Percentiles rank a stretch among this genome's conserved stretches.
Evolutionary conservation across 2,113 vertebrate genomes (phyloP).

Genomic region (Diadophis punctatus): DNA sequence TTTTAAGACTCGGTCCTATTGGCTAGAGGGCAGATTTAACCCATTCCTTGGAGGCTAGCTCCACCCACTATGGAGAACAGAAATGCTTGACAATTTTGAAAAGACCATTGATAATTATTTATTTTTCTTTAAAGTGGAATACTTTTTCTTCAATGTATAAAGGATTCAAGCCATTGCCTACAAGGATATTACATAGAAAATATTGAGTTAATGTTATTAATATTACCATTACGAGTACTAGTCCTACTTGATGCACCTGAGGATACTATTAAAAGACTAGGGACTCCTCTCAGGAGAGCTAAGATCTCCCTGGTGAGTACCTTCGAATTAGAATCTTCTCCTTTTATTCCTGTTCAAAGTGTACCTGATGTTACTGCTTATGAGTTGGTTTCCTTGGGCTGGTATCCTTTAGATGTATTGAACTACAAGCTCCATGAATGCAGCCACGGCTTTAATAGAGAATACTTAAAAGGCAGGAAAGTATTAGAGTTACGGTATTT

Average conservation of each 20-base stretch:
- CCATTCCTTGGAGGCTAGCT: too few species aligned
- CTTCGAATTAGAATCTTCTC: not conserved
- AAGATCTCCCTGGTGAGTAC: not conserved
- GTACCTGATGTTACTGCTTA: not conserved
- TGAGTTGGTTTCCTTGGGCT: not conserved
- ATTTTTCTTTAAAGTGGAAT: slow-evolving; percentile 17
- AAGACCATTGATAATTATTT: not conserved
- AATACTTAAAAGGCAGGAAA: not conserved
- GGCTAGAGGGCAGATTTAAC: too few species aligned
- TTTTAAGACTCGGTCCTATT: too few species aligned
- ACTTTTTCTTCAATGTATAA: slow-evolving; percentile 2
- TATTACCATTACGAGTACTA: not conserved
- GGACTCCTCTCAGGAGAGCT: not conserved
- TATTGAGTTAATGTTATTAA: slow-evolving; percentile 15
- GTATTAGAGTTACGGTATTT: not conserved
- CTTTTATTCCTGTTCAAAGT: not conserved
- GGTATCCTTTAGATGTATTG: not conserved
- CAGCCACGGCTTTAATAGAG: not conserved
- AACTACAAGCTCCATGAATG: not conserved
- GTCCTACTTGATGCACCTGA: not conserved
- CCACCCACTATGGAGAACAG: too few species aligned
- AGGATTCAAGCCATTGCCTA: not conserved
- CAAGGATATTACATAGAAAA: not conserved
- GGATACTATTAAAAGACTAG: not conserved
- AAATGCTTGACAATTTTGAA: slow-evolving; percentile 19